These are phyloP conservation scores for Coluber constrictor DNA, from an alignment of 2,797 vertebrate genomes.

Conservation along the genomic window DNA sequence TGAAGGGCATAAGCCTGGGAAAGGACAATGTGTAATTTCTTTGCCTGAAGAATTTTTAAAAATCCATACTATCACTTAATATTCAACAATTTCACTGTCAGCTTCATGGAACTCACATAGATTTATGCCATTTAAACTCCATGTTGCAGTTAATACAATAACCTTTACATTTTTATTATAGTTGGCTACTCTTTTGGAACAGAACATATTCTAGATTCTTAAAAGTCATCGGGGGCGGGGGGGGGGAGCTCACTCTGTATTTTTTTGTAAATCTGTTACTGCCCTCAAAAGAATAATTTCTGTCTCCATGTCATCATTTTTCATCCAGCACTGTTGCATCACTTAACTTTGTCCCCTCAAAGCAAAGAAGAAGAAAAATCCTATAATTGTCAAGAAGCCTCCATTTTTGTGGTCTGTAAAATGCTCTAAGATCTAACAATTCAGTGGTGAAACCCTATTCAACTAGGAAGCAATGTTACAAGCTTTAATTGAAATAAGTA, in stretches of 20 bases:
- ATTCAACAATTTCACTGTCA: background rate
- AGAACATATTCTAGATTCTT: background rate
- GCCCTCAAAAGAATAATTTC: background rate
- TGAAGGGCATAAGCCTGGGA: background rate
- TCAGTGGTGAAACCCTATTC: background rate
- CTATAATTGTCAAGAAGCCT: background rate
- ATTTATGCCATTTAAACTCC: background rate
- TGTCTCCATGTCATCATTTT: background rate
- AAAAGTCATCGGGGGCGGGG: background rate
- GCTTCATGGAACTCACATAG: background rate
- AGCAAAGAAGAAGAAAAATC: background rate
- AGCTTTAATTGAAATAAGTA: background rate
- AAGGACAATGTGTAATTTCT: background rate
- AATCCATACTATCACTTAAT: background rate
- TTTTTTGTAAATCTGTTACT: background rate
- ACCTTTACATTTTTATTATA: background rate
- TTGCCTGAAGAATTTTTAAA: background rate
- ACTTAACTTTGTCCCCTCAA: background rate
- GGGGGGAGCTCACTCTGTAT: background rate
- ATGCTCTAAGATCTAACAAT: background rate
- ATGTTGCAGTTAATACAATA: background rate
- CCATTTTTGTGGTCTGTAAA: background rate
- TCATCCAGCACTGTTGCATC: background rate
- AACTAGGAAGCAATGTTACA: background rate
- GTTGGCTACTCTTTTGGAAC: background rate